phyloP scores from a whole-genome alignment of 2,888 invertebrate genomes.

The Margaritifera margaritifera region DNA sequence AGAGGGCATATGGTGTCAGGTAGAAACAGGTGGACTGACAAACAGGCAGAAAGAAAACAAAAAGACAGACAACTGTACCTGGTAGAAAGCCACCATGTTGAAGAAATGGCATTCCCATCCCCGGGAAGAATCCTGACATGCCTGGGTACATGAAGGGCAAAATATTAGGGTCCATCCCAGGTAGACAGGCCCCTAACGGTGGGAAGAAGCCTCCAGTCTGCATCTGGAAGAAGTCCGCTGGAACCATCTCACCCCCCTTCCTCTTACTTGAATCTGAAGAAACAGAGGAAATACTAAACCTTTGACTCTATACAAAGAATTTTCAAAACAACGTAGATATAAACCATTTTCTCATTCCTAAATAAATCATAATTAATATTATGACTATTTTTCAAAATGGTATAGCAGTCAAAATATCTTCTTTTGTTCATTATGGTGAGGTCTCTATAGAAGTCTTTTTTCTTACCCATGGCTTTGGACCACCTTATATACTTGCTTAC shows the following conservation, averaged over 20 bases:
- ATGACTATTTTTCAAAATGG: no score
- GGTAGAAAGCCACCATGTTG: constrained; percentile 74
- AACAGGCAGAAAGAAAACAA: no score
- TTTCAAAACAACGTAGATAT: not conserved
- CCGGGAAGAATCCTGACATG: constrained; percentile 71
- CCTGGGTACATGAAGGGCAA: constrained; percentile 73
- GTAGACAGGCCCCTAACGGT: constrained; percentile 61
- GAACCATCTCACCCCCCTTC: constrained; percentile 28
- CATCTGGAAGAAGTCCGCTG: constrained; percentile 22
- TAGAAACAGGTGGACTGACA: no score
- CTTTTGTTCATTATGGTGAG: no score
- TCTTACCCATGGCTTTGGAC: no score
- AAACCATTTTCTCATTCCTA: not conserved
- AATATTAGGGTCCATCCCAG: constrained; percentile 66
- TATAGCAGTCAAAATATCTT: no score
- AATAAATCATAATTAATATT: not conserved
- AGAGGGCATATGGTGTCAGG: no score
- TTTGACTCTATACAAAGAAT: no score
- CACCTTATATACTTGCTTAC: no score
- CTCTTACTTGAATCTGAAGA: constrained; percentile 9
- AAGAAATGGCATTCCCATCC: constrained; percentile 74
- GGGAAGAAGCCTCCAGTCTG: constrained; percentile 51
- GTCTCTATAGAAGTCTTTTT: no score
- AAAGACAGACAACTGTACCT: constrained; percentile 47
- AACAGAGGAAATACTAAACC: not conserved